Percentiles rank a stretch among this genome's conserved stretches.
These are phyloP conservation scores for Cylloceria caligata DNA, from an alignment of 2,888 invertebrate species.

Conservation along the genomic window DNA sequence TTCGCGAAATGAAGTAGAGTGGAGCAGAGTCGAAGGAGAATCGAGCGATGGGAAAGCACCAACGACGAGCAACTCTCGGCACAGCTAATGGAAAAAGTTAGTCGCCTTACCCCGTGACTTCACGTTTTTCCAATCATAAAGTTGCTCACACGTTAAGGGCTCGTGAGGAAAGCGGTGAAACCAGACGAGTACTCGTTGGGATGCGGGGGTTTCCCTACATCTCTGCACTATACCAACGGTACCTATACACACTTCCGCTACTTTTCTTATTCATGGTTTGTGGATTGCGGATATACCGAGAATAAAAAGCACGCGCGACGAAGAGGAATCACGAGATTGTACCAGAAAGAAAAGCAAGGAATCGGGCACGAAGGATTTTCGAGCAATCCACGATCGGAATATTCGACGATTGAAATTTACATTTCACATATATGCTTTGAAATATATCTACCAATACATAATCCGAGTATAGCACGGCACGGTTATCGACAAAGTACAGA, in stretches of 20 bases:
- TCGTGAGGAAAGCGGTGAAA: slow-evolving; percentile 30
- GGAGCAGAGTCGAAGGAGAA: slow-evolving; percentile 5
- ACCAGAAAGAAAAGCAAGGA: slow-evolving; percentile 16
- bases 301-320: slow-evolving; percentile 37
- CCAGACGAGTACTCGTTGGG: slow-evolving; percentile 41
- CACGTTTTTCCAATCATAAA: slow-evolving; percentile 75
- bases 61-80: slow-evolving; percentile 55
- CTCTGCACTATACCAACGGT: slow-evolving; percentile 9
- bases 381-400: slow-evolving; percentile 17
- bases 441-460: neutral
- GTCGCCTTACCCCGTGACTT: slow-evolving; percentile 68
- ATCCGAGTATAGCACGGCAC: neutral
- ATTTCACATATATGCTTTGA: slow-evolving; percentile 25
- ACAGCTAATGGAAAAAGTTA: slow-evolving; percentile 70
- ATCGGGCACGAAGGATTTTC: slow-evolving; percentile 37
- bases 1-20: slow-evolving; percentile 13
- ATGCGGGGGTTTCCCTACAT: slow-evolving; percentile 29
- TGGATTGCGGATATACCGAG: slow-evolving; percentile 41
- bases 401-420: slow-evolving; percentile 54
- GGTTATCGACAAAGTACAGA: neutral
- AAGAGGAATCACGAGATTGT: slow-evolving; percentile 5
- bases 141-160: slow-evolving; percentile 64
- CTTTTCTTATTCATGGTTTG: slow-evolving; percentile 63
- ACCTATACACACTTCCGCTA: slow-evolving; percentile 9
- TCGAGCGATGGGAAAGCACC: slow-evolving; percentile 28